Percentiles rank a stretch among this genome's conserved stretches.
phyloP scores from a whole-genome alignment of 1,140 invertebrate genomes.

The Rhopalosiphum maidis region DNA sequence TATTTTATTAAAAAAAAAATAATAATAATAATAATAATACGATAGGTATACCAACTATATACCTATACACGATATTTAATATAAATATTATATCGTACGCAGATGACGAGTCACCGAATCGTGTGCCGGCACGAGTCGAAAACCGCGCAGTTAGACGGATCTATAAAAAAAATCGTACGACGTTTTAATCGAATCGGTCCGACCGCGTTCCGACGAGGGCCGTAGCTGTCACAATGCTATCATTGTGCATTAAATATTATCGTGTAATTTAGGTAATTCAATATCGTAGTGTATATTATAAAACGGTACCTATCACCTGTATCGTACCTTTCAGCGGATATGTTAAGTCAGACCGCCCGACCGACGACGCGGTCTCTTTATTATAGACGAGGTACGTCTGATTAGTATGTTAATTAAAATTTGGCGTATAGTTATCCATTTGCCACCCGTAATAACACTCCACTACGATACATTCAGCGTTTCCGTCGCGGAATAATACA shows the following conservation, averaged over 20 bases:
- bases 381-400: not conserved
- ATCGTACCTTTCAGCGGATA: no score
- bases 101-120: not conserved
- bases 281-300: not conserved
- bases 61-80: not conserved
- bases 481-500: not conserved
- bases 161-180: not conserved
- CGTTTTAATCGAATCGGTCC: not conserved
- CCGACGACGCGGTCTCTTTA: not conserved
- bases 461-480: not conserved
- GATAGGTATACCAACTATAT: not conserved
- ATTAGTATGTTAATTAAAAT: constrained; percentile 12
- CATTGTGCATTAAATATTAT: not conserved
- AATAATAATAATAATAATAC: no score
- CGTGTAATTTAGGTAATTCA: not conserved
- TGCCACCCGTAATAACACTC: not conserved
- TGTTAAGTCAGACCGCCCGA: not conserved
- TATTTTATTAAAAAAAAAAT: not conserved
- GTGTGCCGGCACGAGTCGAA: not conserved
- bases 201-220: not conserved
- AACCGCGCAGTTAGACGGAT: not conserved
- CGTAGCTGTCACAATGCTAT: not conserved
- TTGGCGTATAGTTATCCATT: not conserved
- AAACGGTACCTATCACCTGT: no score
- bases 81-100: not conserved